phyloP scores from a whole-genome alignment of 2,797 vertebrate genomes.

The Acipenser transmontanus region DNA sequence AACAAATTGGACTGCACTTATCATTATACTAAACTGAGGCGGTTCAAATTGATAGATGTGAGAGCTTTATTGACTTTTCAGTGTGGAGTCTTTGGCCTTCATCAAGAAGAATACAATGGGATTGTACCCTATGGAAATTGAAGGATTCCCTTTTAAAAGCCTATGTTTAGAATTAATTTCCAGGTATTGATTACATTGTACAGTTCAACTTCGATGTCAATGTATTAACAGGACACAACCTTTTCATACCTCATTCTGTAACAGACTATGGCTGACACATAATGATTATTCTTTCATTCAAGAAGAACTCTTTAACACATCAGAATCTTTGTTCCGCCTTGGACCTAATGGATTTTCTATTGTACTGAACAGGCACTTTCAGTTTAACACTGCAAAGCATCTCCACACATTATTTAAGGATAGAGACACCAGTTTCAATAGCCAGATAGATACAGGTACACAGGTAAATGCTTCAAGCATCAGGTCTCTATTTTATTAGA shows the following conservation, averaged over 20 bases:
- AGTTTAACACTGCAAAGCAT: conserved; percentile 3
- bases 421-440: not conserved
- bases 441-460: no score
- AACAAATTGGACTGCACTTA: conserved; percentile 3
- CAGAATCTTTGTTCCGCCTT: not conserved
- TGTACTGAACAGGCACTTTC: not conserved
- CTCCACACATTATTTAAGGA: not conserved
- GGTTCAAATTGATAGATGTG: not conserved
- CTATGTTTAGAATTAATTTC: conserved; percentile 6
- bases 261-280: conserved; percentile 1
- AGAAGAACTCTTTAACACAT: conserved; percentile 5
- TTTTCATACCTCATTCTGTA: conserved; percentile 12
- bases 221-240: not conserved
- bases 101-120: conserved; percentile 1
- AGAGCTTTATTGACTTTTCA: conserved; percentile 4
- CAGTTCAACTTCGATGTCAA: conserved; percentile 15
- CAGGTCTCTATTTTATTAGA: no score
- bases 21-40: not conserved
- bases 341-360: conserved; percentile 10
- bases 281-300: conserved; percentile 4
- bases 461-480: no score
- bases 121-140: not conserved
- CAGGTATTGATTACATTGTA: conserved; percentile 23
- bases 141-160: not conserved
- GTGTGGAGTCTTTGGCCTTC: not conserved